Percentiles rank a stretch among this genome's conserved stretches.
phyloP scores from a whole-genome alignment of 2,797 vertebrate genomes.

The Furcifer pardalis region DNA sequence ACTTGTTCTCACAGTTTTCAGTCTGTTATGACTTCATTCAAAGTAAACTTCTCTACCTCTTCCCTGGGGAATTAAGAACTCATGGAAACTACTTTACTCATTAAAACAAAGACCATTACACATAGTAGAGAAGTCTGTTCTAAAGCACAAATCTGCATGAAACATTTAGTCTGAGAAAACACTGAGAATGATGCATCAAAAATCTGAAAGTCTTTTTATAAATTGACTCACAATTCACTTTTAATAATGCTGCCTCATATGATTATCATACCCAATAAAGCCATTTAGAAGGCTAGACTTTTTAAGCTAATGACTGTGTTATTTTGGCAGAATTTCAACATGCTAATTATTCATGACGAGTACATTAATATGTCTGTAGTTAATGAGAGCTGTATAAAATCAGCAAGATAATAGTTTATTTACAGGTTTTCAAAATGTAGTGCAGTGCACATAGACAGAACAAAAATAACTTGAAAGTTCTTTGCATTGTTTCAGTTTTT shows the following conservation, averaged over 20 bases:
- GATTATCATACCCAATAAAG: not conserved
- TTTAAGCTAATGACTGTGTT: constrained; percentile 24
- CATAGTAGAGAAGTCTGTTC: rapidly evolving
- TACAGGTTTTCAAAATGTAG: constrained; percentile 13
- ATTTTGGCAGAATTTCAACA: constrained; percentile 17
- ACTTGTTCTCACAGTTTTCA: too few relatives aligned
- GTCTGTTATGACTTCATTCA: too few relatives aligned
- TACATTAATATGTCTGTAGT: rapidly evolving
- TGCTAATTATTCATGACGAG: constrained; percentile 16
- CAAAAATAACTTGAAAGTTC: constrained; percentile 4
- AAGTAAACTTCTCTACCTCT: too few relatives aligned
- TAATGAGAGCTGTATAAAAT: constrained; percentile 7
- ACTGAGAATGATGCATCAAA: not conserved
- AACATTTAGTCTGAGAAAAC: rapidly evolving
- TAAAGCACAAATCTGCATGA: not conserved
- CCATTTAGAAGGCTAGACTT: constrained; percentile 23
- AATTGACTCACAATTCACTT: constrained; percentile 8
- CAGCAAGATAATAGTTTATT: not conserved
- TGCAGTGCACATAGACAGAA: not conserved
- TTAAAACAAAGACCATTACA: too few relatives aligned
- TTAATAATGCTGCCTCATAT: not conserved
- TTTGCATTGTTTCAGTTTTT: not conserved
- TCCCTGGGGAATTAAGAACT: too few relatives aligned
- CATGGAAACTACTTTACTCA: too few relatives aligned
- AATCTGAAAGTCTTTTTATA: rapidly evolving